Evolutionary conservation across 2,888 invertebrate species (phyloP), one percentile per base, ranked within the genome.

Genomic region (Antheraea assamensis): DNA sequence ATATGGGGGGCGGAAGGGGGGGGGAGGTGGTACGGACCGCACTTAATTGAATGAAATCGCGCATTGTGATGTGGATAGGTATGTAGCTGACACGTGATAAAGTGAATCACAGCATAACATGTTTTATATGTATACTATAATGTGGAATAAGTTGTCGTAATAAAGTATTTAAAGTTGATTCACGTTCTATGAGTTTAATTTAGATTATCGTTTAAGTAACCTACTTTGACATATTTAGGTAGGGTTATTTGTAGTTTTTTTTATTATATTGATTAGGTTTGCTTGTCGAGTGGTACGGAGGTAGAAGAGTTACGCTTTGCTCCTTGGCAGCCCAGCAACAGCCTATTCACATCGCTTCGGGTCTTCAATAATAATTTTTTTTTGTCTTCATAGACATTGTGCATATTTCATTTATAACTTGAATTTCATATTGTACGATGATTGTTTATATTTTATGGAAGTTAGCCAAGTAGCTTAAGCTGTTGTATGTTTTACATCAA

Each of bases 101-200:
- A 90, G 88, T 91, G 91, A 92, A 94, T 93, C 93, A 92, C 94
- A 92, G 87, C 91, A 89, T 93, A 92, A 92, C 91, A 92, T 94
- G 92, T 94, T 94, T 94, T 93, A 90, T 93, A 94, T 94, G 92
- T 94, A 92, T 93, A 93, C 92, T 92, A 92, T 90, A 87, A 89
- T 93, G 92, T 94, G 93, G 92, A 91, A 92, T 93, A 93, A 94
- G 94, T 94, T 94, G 92, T 94, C 94, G 90, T 93, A 94, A 94
- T 94, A 94, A 94, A 94, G 93, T 94, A 94, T 94, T 94, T 94
- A 93, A 94, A 93, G 92, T 92, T 93, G 92, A 91, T 92, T 92
- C 88, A 90, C 88, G 89, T 86, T 85, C 85, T 85, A 87, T 89
- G 92, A 90, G 88, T 94, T 94, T 93, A 89, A 92, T 92, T 87